A percentile compares a stretch with the other conserved stretches of the same genome.
Evolutionary conservation across 2,888 invertebrate genomes (phyloP).

Genomic region (Zele albiditarsus): DNA sequence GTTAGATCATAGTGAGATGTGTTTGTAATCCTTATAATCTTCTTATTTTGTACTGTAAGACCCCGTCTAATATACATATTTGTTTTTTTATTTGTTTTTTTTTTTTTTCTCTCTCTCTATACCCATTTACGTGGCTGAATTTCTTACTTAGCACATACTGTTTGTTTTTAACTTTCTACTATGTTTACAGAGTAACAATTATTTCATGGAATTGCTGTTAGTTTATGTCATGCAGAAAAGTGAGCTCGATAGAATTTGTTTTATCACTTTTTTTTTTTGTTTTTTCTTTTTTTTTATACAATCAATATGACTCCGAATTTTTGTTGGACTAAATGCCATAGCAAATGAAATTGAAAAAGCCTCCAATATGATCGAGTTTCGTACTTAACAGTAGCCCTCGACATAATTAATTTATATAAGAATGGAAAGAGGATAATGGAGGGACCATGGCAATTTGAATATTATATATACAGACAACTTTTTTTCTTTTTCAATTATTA

Average conservation of each 20-base stretch:
- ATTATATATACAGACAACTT: slow-evolving; percentile 23
- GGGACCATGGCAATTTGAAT: slow-evolving; percentile 44
- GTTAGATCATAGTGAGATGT: slow-evolving; percentile 64
- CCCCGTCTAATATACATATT: not conserved
- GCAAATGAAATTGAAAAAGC: slow-evolving; percentile 30
- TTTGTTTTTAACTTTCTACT: slow-evolving; percentile 70
- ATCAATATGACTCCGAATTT: slow-evolving; percentile 28
- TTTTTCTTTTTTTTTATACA: slow-evolving; percentile 44
- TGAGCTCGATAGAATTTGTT: slow-evolving; percentile 21
- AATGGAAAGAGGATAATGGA: slow-evolving; percentile 33
- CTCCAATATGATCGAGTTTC: slow-evolving; percentile 48
- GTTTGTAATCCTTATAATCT: slow-evolving; percentile 70
- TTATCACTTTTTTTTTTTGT: slow-evolving; percentile 16
- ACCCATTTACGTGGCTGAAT: slow-evolving; percentile 64
- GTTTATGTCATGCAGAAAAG: slow-evolving; percentile 38
- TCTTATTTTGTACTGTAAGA: slow-evolving; percentile 66
- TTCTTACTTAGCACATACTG: slow-evolving; percentile 67
- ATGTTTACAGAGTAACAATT: slow-evolving; percentile 51
- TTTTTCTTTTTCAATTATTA: slow-evolving; percentile 16
- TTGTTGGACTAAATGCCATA: slow-evolving; percentile 9
- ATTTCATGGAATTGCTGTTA: slow-evolving; percentile 36
- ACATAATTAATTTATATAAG: slow-evolving; percentile 34
- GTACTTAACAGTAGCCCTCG: slow-evolving; percentile 57
- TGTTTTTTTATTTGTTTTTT: slow-evolving; percentile 17
- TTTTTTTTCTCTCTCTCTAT: slow-evolving; percentile 59